Conservation (phyloP, 2,113 vertebrate genomes). For the Eurypyga helias region DNA sequence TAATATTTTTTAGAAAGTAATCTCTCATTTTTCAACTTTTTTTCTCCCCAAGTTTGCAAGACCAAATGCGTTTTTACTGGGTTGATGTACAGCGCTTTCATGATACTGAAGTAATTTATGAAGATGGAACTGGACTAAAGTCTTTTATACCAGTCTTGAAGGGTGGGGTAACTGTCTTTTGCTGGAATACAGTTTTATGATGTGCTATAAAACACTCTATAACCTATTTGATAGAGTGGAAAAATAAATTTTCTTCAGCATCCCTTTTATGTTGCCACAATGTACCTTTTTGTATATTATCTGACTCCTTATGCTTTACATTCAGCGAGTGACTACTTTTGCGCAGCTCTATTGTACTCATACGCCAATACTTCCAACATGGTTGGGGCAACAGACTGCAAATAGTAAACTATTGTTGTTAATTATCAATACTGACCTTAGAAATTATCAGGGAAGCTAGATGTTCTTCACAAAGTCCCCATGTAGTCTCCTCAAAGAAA, state of each 20-base stretch:
- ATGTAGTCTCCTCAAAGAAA: background rate
- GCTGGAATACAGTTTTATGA: slow-evolving; percentile 34
- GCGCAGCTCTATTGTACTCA: background rate
- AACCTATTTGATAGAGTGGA: slow-evolving; percentile 40
- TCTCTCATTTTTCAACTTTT: background rate
- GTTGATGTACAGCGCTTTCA: background rate
- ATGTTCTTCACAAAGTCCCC: background rate
- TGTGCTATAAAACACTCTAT: slow-evolving; percentile 30
- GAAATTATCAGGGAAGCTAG: background rate
- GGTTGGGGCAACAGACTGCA: background rate
- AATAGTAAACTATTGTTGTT: background rate
- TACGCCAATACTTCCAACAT: background rate
- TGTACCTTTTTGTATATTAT: background rate
- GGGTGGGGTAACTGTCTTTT: background rate
- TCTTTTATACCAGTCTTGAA: slow-evolving; percentile 4
- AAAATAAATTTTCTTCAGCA: slow-evolving; percentile 49
- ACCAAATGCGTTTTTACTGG: background rate
- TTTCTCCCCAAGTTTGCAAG: background rate
- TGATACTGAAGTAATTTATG: slow-evolving; percentile 23
- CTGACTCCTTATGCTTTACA: background rate
- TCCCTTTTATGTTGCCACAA: background rate
- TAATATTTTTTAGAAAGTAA: background rate
- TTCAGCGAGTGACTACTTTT: background rate
- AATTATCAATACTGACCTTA: background rate
- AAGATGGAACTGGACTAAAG: slow-evolving; percentile 6